Base-by-base conservation (phyloP, 2,113 vertebrate genomes). In the Ahaetulla prasina region DNA sequence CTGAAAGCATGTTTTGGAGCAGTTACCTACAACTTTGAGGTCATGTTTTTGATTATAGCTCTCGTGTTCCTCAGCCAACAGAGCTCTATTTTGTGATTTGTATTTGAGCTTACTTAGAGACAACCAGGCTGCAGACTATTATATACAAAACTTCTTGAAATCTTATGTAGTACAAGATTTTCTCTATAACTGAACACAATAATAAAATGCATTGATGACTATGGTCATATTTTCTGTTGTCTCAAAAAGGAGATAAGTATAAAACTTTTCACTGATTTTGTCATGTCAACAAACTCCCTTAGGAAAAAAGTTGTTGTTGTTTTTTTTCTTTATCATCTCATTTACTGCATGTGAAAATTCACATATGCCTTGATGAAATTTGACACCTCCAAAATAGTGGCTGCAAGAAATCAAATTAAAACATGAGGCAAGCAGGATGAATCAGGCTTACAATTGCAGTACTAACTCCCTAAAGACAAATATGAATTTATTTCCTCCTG, bases 401-500 rank as follows among this genome's bases (percentile, higher is more conserved):
- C 47, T 74, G 8, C 16, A 43, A 1, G 1, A 23, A 39, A 25
- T 39, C 18, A 88, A 88, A 49, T 49, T 18, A 18, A 87, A 25
- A 18, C 22, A 22, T 53, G 16, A 50, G 55, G 74, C 27, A 85
- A 20, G 30, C 3, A 14, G 80, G 35, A 27, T 43, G 4, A 45
- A 39, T 87, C 10, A 27, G 8, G 11, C 22, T 7, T 90, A 25
- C 1, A 23, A 60, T 4, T 20, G 49, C 55, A 55, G 49, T 89
- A n/a, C 35, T n/a, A 30, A 14, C 49, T 47, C 52, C 22, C 11
- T 39, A 11, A 39, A 60, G 8, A 14, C 45, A 47, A 14, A 25
- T 39, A 23, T 18, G 30, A 50, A 7, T 25, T n/a, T 47, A 8
- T 20, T 80, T 14, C 10, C 11, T 14, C 2, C 39, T 2, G 0